Conservation (phyloP, 2,113 vertebrate species). For the Motacilla tschutschensis region DNA sequence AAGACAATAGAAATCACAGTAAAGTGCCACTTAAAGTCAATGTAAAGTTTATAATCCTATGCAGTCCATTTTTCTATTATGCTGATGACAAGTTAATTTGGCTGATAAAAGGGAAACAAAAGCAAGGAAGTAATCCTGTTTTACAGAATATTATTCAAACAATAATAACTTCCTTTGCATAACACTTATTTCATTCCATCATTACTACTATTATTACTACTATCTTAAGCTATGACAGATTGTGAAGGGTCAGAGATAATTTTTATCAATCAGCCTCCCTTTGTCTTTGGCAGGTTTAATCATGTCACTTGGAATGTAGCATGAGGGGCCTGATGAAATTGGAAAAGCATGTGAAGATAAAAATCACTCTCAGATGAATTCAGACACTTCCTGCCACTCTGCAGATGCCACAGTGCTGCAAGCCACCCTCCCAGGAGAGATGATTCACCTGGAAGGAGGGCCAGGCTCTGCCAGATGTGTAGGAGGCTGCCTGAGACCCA, state of each 20-base stretch:
- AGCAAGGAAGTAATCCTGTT: slow-evolving; percentile 56
- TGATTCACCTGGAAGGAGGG: slow-evolving; percentile 94
- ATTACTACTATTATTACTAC: slow-evolving; percentile 70
- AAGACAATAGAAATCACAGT: slow-evolving; percentile 36
- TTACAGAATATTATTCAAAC: slow-evolving; percentile 64
- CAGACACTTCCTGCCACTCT: slow-evolving; percentile 91
- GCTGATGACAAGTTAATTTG: slow-evolving; percentile 66
- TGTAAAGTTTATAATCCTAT: slow-evolving; percentile 47
- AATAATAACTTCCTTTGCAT: slow-evolving; percentile 29
- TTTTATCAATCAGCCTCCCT: slow-evolving; percentile 74
- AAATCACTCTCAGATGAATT: slow-evolving; percentile 86
- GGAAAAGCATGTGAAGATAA: slow-evolving; percentile 90
- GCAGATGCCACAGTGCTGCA: slow-evolving; percentile 88
- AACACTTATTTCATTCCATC: slow-evolving; percentile 53
- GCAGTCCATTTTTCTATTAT: slow-evolving; percentile 42
- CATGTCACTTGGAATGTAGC: slow-evolving; percentile 79
- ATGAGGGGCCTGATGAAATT: slow-evolving; percentile 82
- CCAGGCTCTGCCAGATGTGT: slow-evolving; percentile 94
- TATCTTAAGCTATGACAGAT: slow-evolving; percentile 72
- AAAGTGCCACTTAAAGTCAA: slow-evolving; percentile 45
- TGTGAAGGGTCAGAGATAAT: slow-evolving; percentile 77
- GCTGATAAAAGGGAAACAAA: slow-evolving; percentile 62
- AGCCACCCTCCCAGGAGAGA: slow-evolving; percentile 90
- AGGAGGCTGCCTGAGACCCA: slow-evolving; percentile 84
- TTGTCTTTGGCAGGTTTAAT: slow-evolving; percentile 77